Evolutionary conservation across 2,888 invertebrate genomes (phyloP).

Genomic region (Macrophya alboannulata): DNA sequence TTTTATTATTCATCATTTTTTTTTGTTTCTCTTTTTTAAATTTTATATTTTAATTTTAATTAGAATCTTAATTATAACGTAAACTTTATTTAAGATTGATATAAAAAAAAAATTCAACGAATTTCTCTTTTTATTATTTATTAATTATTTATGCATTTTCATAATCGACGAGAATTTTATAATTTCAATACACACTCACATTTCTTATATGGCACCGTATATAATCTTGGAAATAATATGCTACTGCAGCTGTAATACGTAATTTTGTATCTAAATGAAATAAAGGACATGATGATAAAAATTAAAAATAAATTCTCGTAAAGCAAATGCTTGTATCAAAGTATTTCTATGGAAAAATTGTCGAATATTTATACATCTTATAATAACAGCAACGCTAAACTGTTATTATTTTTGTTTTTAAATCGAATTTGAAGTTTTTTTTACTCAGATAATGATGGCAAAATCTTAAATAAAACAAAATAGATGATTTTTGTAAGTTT

Average conservation of each 20-base stretch:
- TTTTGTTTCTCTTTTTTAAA: too few species aligned
- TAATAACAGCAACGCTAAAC: too few species aligned
- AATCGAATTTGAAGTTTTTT: too few species aligned
- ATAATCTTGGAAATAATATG: neutral
- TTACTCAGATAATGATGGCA: too few species aligned
- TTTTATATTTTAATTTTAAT: neutral
- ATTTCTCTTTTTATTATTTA: neutral
- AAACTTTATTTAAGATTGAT: neutral
- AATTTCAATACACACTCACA: slow-evolving; percentile 11
- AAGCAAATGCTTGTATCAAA: too few species aligned
- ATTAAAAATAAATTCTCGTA: too few species aligned
- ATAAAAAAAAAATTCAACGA: neutral
- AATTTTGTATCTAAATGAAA: neutral
- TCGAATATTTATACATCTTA: too few species aligned
- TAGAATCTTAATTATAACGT: neutral
- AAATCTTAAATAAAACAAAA: too few species aligned
- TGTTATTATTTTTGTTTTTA: too few species aligned
- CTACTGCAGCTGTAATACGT: too few species aligned
- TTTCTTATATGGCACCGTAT: slow-evolving; percentile 3
- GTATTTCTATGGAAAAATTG: too few species aligned
- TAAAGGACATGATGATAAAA: neutral
- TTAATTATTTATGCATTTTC: neutral
- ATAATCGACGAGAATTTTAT: neutral
- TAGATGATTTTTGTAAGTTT: too few species aligned
- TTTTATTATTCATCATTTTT: neutral